Conservation (phyloP, 2,888 invertebrate species). For the Drosophila pseudotalamancana region DNA sequence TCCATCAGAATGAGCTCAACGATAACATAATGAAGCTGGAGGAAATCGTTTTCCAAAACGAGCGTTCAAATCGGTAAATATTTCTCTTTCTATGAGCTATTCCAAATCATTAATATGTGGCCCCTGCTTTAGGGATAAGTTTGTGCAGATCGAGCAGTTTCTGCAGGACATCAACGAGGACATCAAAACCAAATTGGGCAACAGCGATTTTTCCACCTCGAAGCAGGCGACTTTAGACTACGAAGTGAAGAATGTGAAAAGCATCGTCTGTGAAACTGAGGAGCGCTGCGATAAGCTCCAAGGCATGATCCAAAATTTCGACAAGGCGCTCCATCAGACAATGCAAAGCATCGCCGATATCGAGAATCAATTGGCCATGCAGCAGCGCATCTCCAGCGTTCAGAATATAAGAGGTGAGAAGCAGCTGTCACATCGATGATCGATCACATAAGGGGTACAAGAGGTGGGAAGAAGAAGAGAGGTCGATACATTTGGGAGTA, state of each 20-base stretch:
- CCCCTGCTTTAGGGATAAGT: conserved; percentile 69
- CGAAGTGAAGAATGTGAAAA: conserved; percentile 85
- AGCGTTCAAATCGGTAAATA: conserved; percentile 72
- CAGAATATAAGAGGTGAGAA: conserved; percentile 82
- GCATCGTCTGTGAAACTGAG: conserved; percentile 85
- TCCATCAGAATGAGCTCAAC: conserved; percentile 80
- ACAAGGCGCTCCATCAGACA: conserved; percentile 84
- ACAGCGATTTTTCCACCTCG: conserved; percentile 82
- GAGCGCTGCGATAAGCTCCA: conserved; percentile 85
- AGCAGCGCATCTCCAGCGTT: conserved; percentile 81
- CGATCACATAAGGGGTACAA: too few relatives aligned
- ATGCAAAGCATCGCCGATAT: conserved; percentile 85
- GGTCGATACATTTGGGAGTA: too few relatives aligned
- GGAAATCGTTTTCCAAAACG: conserved; percentile 77
- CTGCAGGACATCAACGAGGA: conserved; percentile 78
- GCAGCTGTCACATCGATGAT: too few relatives aligned
- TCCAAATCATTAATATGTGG: not conserved
- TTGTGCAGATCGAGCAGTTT: conserved; percentile 77
- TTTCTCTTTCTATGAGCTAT: too few relatives aligned
- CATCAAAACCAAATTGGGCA: conserved; percentile 73
- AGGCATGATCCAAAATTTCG: conserved; percentile 83
- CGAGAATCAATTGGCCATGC: conserved; percentile 83
- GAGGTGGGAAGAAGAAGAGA: too few relatives aligned
- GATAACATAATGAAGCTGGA: conserved; percentile 81
- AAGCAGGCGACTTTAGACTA: conserved; percentile 85